Percentiles rank a stretch among this genome's conserved stretches.
These are phyloP conservation scores for Acleris literana DNA, from an alignment of 2,888 invertebrate species.

Conservation along the genomic window DNA sequence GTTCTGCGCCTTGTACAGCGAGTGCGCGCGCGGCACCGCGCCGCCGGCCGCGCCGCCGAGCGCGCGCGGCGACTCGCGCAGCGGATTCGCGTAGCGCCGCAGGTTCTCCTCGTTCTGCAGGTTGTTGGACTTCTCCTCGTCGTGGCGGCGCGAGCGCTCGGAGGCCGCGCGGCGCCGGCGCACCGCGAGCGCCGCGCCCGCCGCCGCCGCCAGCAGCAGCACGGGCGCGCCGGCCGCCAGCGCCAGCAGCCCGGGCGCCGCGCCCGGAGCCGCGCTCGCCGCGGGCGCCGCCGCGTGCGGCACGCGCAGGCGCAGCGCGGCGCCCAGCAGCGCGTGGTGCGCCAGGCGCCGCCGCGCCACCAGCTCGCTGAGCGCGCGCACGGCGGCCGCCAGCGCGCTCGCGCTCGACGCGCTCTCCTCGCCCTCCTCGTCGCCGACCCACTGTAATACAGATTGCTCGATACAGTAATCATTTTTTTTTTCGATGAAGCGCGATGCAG, in stretches of 20 bases:
- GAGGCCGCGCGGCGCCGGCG: slow-evolving; percentile 72
- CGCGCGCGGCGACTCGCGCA: slow-evolving; percentile 83
- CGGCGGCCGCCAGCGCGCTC: slow-evolving; percentile 59
- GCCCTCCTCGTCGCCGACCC: slow-evolving; percentile 72
- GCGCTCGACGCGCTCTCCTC: slow-evolving; percentile 53
- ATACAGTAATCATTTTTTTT: neutral
- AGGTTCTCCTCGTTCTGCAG: slow-evolving; percentile 95
- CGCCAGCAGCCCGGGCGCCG: slow-evolving; percentile 80
- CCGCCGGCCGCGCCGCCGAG: slow-evolving; percentile 71
- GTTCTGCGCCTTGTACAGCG: slow-evolving; percentile 93
- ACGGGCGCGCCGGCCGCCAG: slow-evolving; percentile 54
- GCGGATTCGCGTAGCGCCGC: slow-evolving; percentile 91
- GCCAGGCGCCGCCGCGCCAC: slow-evolving; percentile 70
- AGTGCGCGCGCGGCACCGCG: slow-evolving; percentile 81
- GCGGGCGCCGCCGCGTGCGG: slow-evolving; percentile 47
- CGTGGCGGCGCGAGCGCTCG: slow-evolving; percentile 86
- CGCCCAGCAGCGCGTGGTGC: slow-evolving; percentile 68
- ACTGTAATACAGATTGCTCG: slow-evolving; percentile 49
- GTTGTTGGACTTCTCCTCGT: slow-evolving; percentile 95
- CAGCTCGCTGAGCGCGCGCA: slow-evolving; percentile 69
- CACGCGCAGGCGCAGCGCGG: slow-evolving; percentile 68
- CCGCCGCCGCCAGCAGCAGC: slow-evolving; percentile 46
- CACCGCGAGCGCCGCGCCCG: slow-evolving; percentile 55
- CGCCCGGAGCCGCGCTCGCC: slow-evolving; percentile 84
- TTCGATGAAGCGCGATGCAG: no score